Evolutionary conservation across 53 echinoderm and acorn worm species (phyloP), one percentile per base, ranked within the genome.

Genomic region (Mesocentrotus franciscanus): DNA sequence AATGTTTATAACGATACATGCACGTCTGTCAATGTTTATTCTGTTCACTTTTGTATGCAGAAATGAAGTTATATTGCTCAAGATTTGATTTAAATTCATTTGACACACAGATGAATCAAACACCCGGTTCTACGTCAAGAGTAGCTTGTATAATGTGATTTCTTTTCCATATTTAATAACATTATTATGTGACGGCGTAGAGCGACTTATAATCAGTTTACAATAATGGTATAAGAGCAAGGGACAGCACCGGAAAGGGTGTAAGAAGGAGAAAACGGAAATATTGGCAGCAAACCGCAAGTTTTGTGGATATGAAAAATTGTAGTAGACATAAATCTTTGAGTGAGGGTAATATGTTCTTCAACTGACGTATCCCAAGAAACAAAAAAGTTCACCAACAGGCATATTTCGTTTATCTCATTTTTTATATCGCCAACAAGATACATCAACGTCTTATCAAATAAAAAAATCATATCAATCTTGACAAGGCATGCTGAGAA

Each of bases 361-460:
- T 58, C 87, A 87, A n/a, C 57, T 57, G 81, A 81, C 87, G 85
- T 58, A 56, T 58, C 57, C 17, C 11, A 12, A 58, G 58, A 58
- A 87, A 87, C 58, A 29, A 66, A 66, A 91, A 91, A 9, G 32
- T 66, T 56, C 85, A 56, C 32, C 17, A 81, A 42, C 91, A 36
- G 61, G 20, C 91, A 66, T 71, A 72, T 66, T 92, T 92, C 56
- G 74, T n/a, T 92, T 92, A 74, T 74, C 74, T 92, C 42, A 56
- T 74, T 92, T 72, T 27, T 56, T 12, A 56, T 29, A 92, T 72
- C 13, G 20, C 56, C 18, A 49, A 92, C 58, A 92, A 92, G 74
- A 92, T 92, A 74, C 92, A 91, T 91, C 75, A 72, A 27, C 74
- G 71, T 74, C 71, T 92, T 92, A 92, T 92, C 92, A 74, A 92